phyloP scores from a whole-genome alignment of 2,888 invertebrate species.

The Cantharis lateralis region DNA sequence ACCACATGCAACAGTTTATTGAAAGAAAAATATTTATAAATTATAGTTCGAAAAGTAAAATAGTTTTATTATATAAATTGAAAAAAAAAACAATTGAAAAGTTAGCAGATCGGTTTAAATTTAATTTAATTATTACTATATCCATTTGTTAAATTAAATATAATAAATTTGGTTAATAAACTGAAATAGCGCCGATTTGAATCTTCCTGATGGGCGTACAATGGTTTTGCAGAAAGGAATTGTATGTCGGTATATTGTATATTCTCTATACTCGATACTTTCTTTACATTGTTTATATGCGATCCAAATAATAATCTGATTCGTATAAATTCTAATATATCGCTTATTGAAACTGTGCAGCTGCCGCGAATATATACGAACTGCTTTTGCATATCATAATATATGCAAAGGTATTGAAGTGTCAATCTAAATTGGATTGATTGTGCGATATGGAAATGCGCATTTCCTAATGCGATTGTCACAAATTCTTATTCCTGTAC shows the following conservation, averaged over 20 bases:
- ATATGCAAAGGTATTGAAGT: conserved; percentile 48
- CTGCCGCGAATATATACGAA: conserved; percentile 15
- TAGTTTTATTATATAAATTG: too few species aligned
- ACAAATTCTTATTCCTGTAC: conserved; percentile 27
- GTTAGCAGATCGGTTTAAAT: background rate
- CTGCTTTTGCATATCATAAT: conserved; percentile 40
- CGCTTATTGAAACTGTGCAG: conserved; percentile 34
- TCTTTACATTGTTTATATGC: background rate
- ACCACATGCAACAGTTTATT: background rate
- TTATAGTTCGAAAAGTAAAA: too few species aligned
- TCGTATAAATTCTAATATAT: conserved; percentile 48
- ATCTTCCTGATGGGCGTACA: background rate
- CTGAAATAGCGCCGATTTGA: background rate
- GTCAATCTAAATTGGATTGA: conserved; percentile 54
- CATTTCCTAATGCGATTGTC: conserved; percentile 28
- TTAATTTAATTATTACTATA: background rate
- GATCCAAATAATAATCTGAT: conserved; percentile 38
- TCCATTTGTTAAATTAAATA: background rate
- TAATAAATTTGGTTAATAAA: background rate
- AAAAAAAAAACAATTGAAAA: background rate
- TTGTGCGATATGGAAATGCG: conserved; percentile 49
- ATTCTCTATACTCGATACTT: background rate
- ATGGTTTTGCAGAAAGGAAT: background rate
- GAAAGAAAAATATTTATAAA: background rate
- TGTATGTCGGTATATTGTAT: background rate